Conservation (phyloP, 1,140 invertebrate genomes). For the Mycetomoellerius zeteki region DNA sequence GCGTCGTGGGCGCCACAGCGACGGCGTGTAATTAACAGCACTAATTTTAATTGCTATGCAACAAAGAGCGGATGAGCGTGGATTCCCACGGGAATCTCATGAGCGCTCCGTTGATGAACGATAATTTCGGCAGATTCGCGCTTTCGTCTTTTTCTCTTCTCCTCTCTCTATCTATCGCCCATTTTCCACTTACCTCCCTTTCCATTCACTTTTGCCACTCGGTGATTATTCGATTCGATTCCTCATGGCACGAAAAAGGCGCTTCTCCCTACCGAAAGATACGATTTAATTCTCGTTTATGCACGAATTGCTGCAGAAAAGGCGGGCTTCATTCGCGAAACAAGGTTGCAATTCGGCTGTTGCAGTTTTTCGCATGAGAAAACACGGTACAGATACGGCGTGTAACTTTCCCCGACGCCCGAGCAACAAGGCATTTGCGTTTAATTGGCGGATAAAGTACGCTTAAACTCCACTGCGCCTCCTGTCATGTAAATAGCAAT, state of each 20-base stretch:
- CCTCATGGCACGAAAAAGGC: constrained; percentile 32
- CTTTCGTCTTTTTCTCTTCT: constrained; percentile 62
- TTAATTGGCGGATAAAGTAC: constrained; percentile 53
- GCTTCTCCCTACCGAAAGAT: constrained; percentile 33
- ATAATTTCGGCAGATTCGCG: constrained; percentile 81
- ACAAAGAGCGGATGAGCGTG: constrained; percentile 81
- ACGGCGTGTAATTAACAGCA: constrained; percentile 83
- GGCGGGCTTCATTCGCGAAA: constrained; percentile 27
- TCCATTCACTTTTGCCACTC: constrained; percentile 29
- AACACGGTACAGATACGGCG: constrained; percentile 31
- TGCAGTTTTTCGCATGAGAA: constrained; percentile 61
- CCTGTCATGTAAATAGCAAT: constrained; percentile 21
- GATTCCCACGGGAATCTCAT: constrained; percentile 78
- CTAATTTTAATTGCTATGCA: constrained; percentile 85
- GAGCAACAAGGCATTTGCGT: constrained; percentile 32
- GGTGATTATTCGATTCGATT: constrained; percentile 67
- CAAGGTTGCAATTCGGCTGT: constrained; percentile 42
- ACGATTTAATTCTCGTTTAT: constrained; percentile 62
- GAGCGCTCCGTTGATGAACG: constrained; percentile 80
- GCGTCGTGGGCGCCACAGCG: constrained; percentile 71
- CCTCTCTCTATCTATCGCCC: constrained; percentile 56
- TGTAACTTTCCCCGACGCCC: constrained; percentile 3
- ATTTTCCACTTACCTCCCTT: not conserved
- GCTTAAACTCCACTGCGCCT: constrained; percentile 10
- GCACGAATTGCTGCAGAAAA: constrained; percentile 42